Evolutionary conservation across 92 coral and sea anemone genomes (phyloP).

Genomic region (Porites rus): DNA sequence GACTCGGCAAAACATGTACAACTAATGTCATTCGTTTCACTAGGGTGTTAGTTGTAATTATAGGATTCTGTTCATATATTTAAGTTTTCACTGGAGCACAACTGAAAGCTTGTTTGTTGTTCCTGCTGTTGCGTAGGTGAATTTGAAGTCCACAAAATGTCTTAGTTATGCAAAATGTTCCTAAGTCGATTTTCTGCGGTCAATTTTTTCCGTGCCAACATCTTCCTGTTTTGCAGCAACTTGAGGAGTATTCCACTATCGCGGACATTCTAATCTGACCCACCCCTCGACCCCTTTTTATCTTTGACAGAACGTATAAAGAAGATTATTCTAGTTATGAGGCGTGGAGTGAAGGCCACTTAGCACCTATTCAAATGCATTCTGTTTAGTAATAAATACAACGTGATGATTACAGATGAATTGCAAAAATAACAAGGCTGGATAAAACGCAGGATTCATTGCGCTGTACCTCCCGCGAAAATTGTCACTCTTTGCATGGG

Average conservation of each 20-base stretch:
- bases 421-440: constrained; percentile 17
- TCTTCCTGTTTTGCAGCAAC: not conserved
- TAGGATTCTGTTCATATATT: too few species aligned
- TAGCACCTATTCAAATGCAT: constrained; percentile 19
- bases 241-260: not conserved
- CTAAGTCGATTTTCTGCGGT: not conserved
- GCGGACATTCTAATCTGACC: not conserved
- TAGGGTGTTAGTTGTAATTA: too few species aligned
- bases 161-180: not conserved
- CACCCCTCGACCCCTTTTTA: not conserved
- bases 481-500: constrained; percentile 83
- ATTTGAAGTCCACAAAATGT: not conserved
- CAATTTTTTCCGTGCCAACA: not conserved
- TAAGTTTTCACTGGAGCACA: too few species aligned
- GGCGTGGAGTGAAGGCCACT: constrained; percentile 14
- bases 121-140: too few species aligned
- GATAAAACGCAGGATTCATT: constrained; percentile 13
- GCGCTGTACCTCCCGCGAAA: constrained; percentile 62
- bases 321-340: not conserved
- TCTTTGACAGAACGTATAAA: not conserved
- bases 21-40: too few species aligned
- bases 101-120: too few species aligned
- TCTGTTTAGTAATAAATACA: constrained; percentile 1
- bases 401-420: constrained; percentile 23
- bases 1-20: too few species aligned